Evolutionary conservation across 2,113 vertebrate genomes (phyloP), one percentile per base, ranked within the genome.

Genomic region (Tor tambroides): DNA sequence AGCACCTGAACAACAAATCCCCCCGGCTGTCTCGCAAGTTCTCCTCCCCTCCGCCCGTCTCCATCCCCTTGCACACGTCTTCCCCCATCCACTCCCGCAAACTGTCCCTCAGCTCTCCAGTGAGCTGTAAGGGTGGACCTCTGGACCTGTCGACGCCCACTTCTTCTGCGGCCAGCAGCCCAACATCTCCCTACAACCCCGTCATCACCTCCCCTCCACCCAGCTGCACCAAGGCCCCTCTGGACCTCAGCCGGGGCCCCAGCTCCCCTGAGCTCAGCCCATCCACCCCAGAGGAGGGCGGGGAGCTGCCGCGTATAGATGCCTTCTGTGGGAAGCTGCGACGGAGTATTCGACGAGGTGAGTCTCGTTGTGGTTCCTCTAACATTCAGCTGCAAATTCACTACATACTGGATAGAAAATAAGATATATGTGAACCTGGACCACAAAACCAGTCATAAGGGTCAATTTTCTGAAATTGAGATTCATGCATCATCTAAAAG

Each of bases 1-100:
- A 98, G 85, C 95, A 96, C 30, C 76, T 96, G 86, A 94, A 93
- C 88, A 97, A 96, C 85, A 98, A 98, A 87, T 98, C 97, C 2
- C 98, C 97, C 0, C 95, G 95, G 9, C 94, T 98, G 10, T 96
- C 96, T 83, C 97, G 98, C 90, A 99, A 99, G 90, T 98, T 98
- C 82, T 99, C 98, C 86, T 98, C 97, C 28, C 97, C 97, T 38
- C 98, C 98, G 7, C 97, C 97, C 0, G 86, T 97, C 79, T 95
- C 96, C 14, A 94, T 97, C 86, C 91, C 95, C 74, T 96, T 97
- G n/a, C 95, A 96, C 89, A 97, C 96, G 0, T 96, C 96, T 77
- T 99, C 98, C 6, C 98, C 97, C 0, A 96, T 97, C 87, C 96
- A 96, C 90, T 93, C 95, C 46, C 96, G 98, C 65, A 98, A 99